Evolutionary conservation across 2,888 invertebrate genomes (phyloP).

Genomic region (Melinopterus prodromus): DNA sequence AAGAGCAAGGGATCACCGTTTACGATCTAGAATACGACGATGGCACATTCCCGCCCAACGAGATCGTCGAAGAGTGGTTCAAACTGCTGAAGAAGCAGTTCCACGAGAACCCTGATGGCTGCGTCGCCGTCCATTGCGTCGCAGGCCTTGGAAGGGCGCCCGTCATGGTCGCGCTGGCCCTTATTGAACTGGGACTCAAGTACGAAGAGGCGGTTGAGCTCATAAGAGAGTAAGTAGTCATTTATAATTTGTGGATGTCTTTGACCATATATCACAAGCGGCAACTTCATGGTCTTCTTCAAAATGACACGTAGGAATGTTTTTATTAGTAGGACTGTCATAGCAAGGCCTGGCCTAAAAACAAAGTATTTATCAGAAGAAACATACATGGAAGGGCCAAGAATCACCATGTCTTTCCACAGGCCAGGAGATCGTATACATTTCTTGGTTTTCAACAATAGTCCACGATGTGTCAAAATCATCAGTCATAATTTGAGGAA

Average conservation of each 20-base stretch:
- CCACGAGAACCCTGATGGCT: conserved; percentile 83
- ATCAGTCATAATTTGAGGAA: too few relatives aligned
- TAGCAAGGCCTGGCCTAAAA: too few relatives aligned
- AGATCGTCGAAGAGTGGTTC: conserved; percentile 97
- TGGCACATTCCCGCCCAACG: conserved; percentile 87
- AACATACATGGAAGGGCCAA: too few relatives aligned
- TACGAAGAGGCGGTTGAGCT: conserved; percentile 99
- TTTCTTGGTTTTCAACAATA: too few relatives aligned
- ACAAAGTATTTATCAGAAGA: too few relatives aligned
- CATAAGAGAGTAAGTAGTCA: conserved; percentile 71
- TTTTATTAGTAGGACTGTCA: too few relatives aligned
- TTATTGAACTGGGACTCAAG: conserved; percentile 97
- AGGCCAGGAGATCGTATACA: too few relatives aligned
- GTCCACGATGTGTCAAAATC: too few relatives aligned
- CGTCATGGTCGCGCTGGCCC: conserved; percentile 96
- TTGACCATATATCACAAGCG: too few relatives aligned
- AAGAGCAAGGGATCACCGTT: conserved; percentile 89
- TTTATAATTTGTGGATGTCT: not conserved
- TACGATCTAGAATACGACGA: conserved; percentile 97
- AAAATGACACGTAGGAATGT: too few relatives aligned
- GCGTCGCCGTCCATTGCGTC: conserved; percentile 98
- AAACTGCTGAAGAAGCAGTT: conserved; percentile 83
- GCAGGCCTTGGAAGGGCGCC: conserved; percentile 98
- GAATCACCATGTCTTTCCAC: too few relatives aligned
- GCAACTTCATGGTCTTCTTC: too few relatives aligned